These are phyloP conservation scores for Sebastes kiyomatsui DNA, from an alignment of 2,797 vertebrate genomes.

Conservation along the genomic window DNA sequence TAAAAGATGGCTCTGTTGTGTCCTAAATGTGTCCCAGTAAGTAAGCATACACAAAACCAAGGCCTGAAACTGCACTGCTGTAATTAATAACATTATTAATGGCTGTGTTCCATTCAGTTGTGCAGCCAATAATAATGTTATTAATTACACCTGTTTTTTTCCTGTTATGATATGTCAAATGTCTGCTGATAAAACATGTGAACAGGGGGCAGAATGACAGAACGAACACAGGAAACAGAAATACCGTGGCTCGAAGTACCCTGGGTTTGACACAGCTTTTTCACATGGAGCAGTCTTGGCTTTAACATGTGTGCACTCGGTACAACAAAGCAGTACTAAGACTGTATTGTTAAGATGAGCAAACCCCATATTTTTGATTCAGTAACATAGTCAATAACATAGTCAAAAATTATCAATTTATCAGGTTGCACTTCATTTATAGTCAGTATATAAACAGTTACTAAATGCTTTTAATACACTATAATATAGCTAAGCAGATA, in stretches of 20 bases:
- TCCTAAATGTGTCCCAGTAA: not conserved
- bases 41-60: not conserved
- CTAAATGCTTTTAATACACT: not conserved
- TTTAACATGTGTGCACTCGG: not conserved
- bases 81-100: not conserved
- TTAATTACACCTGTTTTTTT: not conserved
- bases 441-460: not conserved
- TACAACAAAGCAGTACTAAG: not conserved
- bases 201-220: accelerated
- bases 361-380: not conserved
- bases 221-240: not conserved
- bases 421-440: not conserved
- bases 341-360: not conserved
- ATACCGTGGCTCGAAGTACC: not conserved
- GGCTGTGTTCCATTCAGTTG: not conserved
- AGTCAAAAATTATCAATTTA: not conserved
- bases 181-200: not conserved
- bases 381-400: not conserved
- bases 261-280: not conserved
- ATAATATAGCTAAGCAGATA: not conserved
- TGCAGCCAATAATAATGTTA: not conserved
- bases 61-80: not conserved
- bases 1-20: not conserved
- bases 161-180: not conserved
- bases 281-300: not conserved